Evolutionary conservation across 2,888 invertebrate species (phyloP).

Genomic region (Clitarchus hookeri): DNA sequence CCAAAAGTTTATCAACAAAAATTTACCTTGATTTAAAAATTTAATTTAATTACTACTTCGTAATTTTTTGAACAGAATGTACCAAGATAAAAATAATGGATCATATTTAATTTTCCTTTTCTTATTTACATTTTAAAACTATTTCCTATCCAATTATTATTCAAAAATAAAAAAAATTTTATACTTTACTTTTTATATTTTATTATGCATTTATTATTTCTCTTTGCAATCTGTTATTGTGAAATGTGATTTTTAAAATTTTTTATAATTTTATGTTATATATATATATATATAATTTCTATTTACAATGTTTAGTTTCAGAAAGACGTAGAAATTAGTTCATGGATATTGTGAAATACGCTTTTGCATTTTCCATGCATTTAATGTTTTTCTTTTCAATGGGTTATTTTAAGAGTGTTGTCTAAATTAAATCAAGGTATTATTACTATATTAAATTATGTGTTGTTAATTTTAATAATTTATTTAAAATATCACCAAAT

Average conservation of each 20-base stretch:
- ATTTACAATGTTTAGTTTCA: no score
- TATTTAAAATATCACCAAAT: constrained; percentile 22
- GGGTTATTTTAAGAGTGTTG: neutral
- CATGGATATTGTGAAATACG: no score
- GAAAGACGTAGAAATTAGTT: no score
- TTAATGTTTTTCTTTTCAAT: neutral
- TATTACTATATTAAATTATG: neutral
- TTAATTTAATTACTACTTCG: neutral
- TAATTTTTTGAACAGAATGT: neutral
- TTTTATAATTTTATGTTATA: no score
- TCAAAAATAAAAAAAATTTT: neutral
- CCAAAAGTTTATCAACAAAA: neutral
- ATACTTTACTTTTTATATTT: neutral
- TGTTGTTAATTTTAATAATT: neutral
- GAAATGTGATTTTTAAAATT: no score
- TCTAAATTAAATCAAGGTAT: neutral
- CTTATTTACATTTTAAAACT: neutral
- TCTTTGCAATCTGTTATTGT: neutral
- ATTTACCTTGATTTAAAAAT: neutral
- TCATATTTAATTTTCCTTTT: neutral
- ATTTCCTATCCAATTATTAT: neutral
- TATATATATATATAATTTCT: no score
- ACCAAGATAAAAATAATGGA: neutral
- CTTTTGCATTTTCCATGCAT: neutral
- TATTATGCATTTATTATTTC: neutral